Percentiles rank a stretch among this genome's conserved stretches.
Conservation (phyloP, 2,797 vertebrate genomes). For the Hirundo rustica region DNA sequence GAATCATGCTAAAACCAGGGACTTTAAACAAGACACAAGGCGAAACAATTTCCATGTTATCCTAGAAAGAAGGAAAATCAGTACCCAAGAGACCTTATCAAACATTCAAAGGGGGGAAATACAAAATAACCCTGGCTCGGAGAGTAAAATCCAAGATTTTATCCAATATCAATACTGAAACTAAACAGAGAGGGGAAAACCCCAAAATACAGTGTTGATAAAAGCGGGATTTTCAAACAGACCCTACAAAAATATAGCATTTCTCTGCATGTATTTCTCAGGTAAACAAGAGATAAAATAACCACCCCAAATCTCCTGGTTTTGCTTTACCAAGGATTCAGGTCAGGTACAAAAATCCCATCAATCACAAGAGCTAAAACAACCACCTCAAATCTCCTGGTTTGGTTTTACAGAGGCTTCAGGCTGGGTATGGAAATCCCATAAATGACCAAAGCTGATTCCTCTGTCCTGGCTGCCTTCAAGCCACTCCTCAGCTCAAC, state of each 20-base stretch:
- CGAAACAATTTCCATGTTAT: slow-evolving; percentile 23
- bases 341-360: neutral
- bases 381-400: neutral
- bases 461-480: neutral
- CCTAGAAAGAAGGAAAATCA: neutral
- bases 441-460: neutral
- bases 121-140: neutral
- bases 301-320: neutral
- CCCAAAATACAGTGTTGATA: neutral
- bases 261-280: neutral
- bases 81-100: neutral
- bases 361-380: neutral
- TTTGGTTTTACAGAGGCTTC: neutral
- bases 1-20: slow-evolving; percentile 7
- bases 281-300: neutral
- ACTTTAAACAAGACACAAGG: neutral
- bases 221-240: neutral
- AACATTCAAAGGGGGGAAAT: neutral
- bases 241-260: neutral
- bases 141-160: neutral
- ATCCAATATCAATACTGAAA: neutral
- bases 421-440: neutral
- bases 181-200: neutral
- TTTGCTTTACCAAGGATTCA: neutral
- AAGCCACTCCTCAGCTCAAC: neutral